Base-by-base conservation (phyloP, 2,113 vertebrate species). In the Gambusia affinis region DNA sequence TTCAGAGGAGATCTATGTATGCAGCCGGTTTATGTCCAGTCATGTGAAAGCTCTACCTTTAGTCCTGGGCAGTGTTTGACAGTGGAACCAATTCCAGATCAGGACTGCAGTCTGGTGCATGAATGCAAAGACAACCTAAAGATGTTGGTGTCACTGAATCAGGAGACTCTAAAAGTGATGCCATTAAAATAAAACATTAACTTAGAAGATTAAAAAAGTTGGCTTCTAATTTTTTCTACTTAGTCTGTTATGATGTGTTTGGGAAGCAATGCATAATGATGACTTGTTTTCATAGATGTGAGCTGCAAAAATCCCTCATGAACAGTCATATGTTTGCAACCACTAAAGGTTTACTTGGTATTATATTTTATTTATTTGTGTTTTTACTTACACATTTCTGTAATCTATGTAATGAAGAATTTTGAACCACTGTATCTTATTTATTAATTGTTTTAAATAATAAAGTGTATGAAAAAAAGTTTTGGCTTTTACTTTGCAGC, bases 141-240 rank as follows among this genome's bases (percentile, higher is more conserved):
- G 76, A 83, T 97, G 35, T 75, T 98, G 66, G 95, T 97, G 72
- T 94, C 96, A 4, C 91, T 98, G 63, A 99, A 99, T 67, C 81
- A 83, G 33, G 86, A 86, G 5, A 92, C 92, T 15, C n/a, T 99
- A 83, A 86, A 89, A 37, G 51, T 63, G 17, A 83, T 88, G 73
- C 72, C 68, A 30, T 17, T 42, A 5, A 77, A 83, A 76, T 86
- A 78, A 84, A 64, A 28, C 64, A 51, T 0, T 5, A 47, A 0
- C 22, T 60, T 31, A 67, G 6, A 73, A 44, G 14, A 4, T 15
- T 44, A 35, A 12, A 66, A 15, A 57, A 57, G 24, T 7, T 24
- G 24, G 8, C 3, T 57, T 57, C 8, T 7, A n/a, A 8, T 10
- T 0, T n/a, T 24, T 10, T 57, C 1, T 24, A n/a, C 35, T 57